Evolutionary conservation across 2,888 invertebrate species (phyloP).

Genomic region (Hydrotaea cyrtoneurina): DNA sequence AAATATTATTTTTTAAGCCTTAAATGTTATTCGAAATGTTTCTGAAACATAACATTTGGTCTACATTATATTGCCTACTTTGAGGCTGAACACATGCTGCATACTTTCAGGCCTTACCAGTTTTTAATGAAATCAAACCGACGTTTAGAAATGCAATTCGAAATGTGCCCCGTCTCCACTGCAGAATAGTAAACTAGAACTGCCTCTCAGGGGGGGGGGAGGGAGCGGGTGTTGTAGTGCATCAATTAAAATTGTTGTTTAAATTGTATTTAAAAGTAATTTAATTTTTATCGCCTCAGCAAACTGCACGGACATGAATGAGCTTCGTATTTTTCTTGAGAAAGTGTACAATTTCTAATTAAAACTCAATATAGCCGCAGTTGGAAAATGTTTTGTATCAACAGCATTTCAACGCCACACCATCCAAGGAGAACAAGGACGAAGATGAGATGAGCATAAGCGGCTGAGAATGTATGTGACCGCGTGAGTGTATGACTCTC

Average conservation of each 20-base stretch:
- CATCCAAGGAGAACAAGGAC: not conserved
- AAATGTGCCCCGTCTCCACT: too few relatives aligned
- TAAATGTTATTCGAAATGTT: too few relatives aligned
- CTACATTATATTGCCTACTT: too few relatives aligned
- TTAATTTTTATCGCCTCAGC: not conserved
- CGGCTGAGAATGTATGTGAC: not conserved
- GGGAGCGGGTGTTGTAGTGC: too few relatives aligned
- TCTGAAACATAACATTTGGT: too few relatives aligned
- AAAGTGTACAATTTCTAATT: slow-evolving; percentile 66
- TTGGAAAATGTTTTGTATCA: slow-evolving; percentile 42
- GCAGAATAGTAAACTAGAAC: too few relatives aligned
- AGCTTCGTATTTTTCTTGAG: slow-evolving; percentile 44
- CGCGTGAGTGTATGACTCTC: not conserved
- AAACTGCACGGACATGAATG: not conserved
- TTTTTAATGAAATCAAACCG: too few relatives aligned
- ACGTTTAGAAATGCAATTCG: too few relatives aligned
- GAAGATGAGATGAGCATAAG: not conserved
- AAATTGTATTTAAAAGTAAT: not conserved
- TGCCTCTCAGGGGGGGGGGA: too few relatives aligned
- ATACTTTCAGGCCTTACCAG: too few relatives aligned
- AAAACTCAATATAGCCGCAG: slow-evolving; percentile 63
- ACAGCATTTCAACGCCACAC: not conserved
- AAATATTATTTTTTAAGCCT: too few relatives aligned
- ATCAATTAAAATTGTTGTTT: not conserved
- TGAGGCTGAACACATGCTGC: too few relatives aligned